Conservation (phyloP, 2,113 vertebrate species). For the mouse (Mus musculus) region GRCm39 chr13:85789501-85790000, state of each 20-base stretch:
- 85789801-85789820: background rate
- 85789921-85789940: background rate
- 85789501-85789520: background rate
- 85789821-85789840: background rate
- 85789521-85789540: background rate
- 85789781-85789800: background rate
- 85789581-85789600: background rate
- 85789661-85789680: background rate
- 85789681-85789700: background rate
- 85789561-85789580: background rate
- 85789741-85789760: too few relatives aligned
- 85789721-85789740: background rate
- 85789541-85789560: background rate
- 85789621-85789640: background rate
- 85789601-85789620: background rate
- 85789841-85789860: background rate
- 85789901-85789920: background rate
- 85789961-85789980: background rate
- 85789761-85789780: background rate
- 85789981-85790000: background rate
- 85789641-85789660: background rate
- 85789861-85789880: background rate
- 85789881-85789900: background rate
- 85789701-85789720: background rate
- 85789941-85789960: background rate